Conservation (phyloP, 2,113 vertebrate species). For the Apus apus region DNA sequence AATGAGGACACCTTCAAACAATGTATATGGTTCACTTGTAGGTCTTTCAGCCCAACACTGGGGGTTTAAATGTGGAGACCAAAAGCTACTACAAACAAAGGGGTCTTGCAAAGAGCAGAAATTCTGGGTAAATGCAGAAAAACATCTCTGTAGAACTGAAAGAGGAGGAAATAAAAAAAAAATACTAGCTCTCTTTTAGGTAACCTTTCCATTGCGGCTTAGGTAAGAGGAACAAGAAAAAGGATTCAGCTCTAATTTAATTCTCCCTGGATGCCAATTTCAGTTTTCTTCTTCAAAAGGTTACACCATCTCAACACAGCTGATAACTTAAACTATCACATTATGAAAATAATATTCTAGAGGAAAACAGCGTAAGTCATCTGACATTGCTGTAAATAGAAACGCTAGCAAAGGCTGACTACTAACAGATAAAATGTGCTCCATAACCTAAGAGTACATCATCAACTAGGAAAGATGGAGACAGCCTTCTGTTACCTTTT, state of each 20-base stretch:
- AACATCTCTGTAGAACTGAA: neutral
- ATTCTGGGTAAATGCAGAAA: neutral
- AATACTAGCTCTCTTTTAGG: neutral
- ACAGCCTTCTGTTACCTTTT: constrained; percentile 81
- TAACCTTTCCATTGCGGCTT: neutral
- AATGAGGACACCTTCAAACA: neutral
- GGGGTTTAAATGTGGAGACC: neutral
- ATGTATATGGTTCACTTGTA: neutral
- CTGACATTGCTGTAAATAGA: neutral
- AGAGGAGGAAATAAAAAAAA: neutral
- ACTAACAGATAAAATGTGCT: neutral
- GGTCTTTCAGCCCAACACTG: neutral
- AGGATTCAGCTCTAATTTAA: neutral
- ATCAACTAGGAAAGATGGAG: neutral
- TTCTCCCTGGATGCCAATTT: neutral
- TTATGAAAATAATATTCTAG: neutral
- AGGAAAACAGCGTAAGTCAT: neutral
- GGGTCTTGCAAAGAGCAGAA: neutral
- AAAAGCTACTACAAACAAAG: neutral
- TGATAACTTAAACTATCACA: neutral
- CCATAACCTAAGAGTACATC: neutral
- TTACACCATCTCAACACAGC: neutral
- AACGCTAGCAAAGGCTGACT: neutral
- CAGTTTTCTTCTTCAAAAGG: neutral
- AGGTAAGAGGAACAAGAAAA: neutral